Base-by-base conservation (phyloP, 1,140 invertebrate species). In the Drosophila sulfurigaster region DNA sequence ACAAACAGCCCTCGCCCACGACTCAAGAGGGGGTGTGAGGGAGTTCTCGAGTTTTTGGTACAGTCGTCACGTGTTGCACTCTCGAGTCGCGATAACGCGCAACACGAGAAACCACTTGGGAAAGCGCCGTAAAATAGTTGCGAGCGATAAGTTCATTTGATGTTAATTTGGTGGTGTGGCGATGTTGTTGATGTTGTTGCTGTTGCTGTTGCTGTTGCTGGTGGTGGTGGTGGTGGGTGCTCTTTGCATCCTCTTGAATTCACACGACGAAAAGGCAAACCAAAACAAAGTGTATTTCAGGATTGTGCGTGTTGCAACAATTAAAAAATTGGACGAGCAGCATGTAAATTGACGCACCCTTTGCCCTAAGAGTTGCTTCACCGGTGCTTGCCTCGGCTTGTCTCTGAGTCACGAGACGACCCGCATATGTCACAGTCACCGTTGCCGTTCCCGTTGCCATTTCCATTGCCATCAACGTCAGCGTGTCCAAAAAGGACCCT, bases 101-200 rank as follows among this genome's bases (percentile, higher is more conserved):
- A 89, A 88, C 85, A 88, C 68, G 85, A 81, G 85, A 88, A 88
- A 89, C 85, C 81, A 88, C 85, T 88, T 78, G 81, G 85, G 75
- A 88, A 88, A 88, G 81, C 75, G 85, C 78, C 85, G 85, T 88
- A 89, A 89, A 88, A 88, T 88, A 88, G 85, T 88, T 64, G 82
- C 85, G 57, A 67, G 83, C 83, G 83, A 88, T 88, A 88, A 88
- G 83, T 88, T 83, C 85, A 88, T 88, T 88, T 83, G 85, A 78
- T 88, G 77, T 76, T 83, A 88, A 89, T 83, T 88, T 88, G 43
- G 68, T 76, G 66, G 64, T 71, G 76, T 49, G 75, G 75, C 64
- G 57, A 8, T 56, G 20, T 25, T 25, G 20, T 25, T 25, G 20
- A 25, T 65, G 70, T 45, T 62, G 67, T 1, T 49, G 16, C 10